A percentile compares a stretch with the other conserved stretches of the same genome.
Conservation (phyloP, 2,797 vertebrate genomes). For the Sparus aurata region DNA sequence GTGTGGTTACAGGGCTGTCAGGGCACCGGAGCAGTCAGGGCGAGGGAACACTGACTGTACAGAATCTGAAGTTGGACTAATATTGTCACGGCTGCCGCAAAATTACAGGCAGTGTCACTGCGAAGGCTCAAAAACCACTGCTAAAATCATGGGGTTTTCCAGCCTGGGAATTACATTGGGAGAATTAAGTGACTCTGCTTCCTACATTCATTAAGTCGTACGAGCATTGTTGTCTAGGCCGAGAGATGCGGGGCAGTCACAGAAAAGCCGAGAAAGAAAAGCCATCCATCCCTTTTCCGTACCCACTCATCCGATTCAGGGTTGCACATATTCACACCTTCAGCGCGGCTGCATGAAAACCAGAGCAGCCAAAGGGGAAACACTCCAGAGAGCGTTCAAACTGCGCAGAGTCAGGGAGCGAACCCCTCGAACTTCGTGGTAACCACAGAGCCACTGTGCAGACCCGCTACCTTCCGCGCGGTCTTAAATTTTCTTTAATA, state of each 20-base stretch:
- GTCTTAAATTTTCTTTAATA: constrained; percentile 47
- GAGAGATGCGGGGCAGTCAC: constrained; percentile 24
- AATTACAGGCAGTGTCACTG: constrained; percentile 59
- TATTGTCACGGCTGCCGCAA: constrained; percentile 61
- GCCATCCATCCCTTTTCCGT: no score
- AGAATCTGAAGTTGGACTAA: constrained; percentile 62
- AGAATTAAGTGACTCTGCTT: constrained; percentile 48
- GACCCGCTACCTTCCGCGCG: constrained; percentile 28
- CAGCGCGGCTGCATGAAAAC: constrained; percentile 11
- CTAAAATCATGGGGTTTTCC: constrained; percentile 62
- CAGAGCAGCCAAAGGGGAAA: constrained; percentile 10
- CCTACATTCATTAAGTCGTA: constrained; percentile 47
- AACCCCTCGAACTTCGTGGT: constrained; percentile 9
- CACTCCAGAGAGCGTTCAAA: not conserved
- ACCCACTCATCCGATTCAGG: not conserved
- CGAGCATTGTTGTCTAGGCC: constrained; percentile 25
- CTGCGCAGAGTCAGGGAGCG: not conserved
- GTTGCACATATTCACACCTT: constrained; percentile 17
- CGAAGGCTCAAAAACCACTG: constrained; percentile 41
- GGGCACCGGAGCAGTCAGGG: constrained; percentile 55
- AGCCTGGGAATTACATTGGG: constrained; percentile 50
- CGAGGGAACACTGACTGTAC: constrained; percentile 47
- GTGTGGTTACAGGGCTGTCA: constrained; percentile 71
- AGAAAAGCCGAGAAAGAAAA: constrained; percentile 35
- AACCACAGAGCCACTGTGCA: constrained; percentile 47